Percentiles rank a stretch among this genome's conserved stretches.
phyloP scores from a whole-genome alignment of 53 echinoderm and acorn worm species.

The Mesocentrotus franciscanus region DNA sequence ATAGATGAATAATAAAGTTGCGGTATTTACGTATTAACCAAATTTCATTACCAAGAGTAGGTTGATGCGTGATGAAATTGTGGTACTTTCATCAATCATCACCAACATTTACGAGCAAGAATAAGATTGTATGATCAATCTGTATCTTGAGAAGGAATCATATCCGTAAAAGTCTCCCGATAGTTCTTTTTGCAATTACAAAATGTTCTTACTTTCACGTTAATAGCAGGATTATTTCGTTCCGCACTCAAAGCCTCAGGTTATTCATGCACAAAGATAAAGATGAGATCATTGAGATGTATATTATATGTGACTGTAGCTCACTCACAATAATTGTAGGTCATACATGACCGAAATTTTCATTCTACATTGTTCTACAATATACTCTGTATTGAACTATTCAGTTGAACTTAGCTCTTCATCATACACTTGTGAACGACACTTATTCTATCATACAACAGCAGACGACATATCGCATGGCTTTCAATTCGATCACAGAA shows the following conservation, averaged over 20 bases:
- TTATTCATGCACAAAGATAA: no score
- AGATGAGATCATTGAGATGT: background rate
- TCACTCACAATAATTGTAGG: no score
- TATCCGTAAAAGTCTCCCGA: background rate
- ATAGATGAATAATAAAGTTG: background rate
- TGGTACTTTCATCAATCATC: no score
- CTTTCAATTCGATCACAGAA: conserved; percentile 8
- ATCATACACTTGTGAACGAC: background rate
- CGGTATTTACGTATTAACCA: background rate
- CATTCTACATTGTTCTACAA: background rate
- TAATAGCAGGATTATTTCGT: background rate
- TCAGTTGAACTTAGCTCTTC: background rate
- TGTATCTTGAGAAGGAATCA: background rate
- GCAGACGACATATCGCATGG: background rate
- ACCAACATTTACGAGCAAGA: no score
- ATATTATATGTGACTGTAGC: background rate
- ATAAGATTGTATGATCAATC: background rate
- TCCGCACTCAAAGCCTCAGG: background rate
- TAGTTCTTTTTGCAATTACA: background rate
- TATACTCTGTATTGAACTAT: background rate
- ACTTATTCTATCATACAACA: background rate
- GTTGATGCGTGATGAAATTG: no score
- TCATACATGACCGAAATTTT: background rate
- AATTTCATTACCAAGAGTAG: background rate
- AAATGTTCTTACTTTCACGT: background rate